A percentile compares a stretch with the other conserved stretches of the same genome.
Conservation (phyloP, 2,113 vertebrate species). For the Furnarius figulus region DNA sequence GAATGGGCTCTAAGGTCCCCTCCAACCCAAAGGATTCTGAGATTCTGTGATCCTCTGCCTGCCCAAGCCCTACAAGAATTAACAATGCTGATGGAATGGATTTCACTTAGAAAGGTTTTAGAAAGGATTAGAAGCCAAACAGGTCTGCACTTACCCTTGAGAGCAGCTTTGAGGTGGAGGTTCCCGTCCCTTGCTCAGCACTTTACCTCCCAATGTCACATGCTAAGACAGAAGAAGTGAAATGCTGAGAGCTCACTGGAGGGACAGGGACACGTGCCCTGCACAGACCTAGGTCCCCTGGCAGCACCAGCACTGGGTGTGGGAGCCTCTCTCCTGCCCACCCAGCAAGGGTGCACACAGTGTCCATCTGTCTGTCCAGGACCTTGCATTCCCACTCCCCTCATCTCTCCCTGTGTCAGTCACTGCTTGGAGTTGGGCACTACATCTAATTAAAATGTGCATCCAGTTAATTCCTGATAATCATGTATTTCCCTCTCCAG, state of each 20-base stretch:
- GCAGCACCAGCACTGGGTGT: neutral
- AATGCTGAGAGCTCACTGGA: accelerated
- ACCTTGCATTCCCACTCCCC: neutral
- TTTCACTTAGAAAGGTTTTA: neutral
- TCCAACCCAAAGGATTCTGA: neutral
- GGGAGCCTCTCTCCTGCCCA: neutral
- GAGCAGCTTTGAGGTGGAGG: neutral
- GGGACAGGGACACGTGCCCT: accelerated
- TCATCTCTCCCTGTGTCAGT: neutral
- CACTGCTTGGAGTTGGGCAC: accelerated
- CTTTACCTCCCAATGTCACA: neutral
- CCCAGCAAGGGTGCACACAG: accelerated
- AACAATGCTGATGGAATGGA: neutral
- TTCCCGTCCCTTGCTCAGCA: neutral
- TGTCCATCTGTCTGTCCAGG: accelerated
- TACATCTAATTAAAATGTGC: neutral
- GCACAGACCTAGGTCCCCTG: accelerated
- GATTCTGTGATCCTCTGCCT: neutral
- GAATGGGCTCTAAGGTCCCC: neutral
- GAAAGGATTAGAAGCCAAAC: neutral
- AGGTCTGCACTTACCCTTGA: neutral
- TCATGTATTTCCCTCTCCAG: neutral
- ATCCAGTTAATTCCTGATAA: neutral
- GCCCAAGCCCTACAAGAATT: neutral
- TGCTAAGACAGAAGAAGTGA: neutral